These are phyloP conservation scores for Leptopilina syphax DNA, from an alignment of 2,888 invertebrate species.

Conservation along the genomic window DNA sequence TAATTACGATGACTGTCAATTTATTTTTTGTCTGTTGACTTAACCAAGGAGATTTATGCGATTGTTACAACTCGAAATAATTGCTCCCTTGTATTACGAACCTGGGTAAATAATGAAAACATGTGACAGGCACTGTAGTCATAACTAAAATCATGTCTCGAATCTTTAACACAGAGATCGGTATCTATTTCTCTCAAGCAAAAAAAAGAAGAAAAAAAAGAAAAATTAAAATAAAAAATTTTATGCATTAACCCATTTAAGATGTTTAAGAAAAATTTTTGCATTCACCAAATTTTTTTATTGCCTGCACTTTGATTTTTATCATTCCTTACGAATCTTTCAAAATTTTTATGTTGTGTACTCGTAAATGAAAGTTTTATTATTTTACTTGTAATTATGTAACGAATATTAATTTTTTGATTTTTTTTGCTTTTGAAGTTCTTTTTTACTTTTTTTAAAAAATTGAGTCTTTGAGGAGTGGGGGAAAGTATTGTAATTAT, in stretches of 20 bases:
- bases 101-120: slow-evolving; percentile 33
- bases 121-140: slow-evolving; percentile 41
- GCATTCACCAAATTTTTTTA: background rate
- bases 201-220: background rate
- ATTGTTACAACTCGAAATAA: slow-evolving; percentile 43
- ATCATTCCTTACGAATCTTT: too few relatives aligned
- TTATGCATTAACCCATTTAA: background rate
- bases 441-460: too few relatives aligned
- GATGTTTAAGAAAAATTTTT: background rate
- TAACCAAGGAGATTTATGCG: slow-evolving; percentile 10
- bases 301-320: background rate
- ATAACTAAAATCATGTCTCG: slow-evolving; percentile 34
- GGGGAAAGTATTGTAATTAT: too few relatives aligned
- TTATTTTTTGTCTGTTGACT: background rate
- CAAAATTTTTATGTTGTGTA: too few relatives aligned
- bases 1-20: slow-evolving; percentile 49
- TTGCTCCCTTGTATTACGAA: slow-evolving; percentile 30
- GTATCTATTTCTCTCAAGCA: slow-evolving; percentile 8
- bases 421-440: too few relatives aligned
- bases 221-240: background rate
- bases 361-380: too few relatives aligned
- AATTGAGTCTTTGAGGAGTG: too few relatives aligned
- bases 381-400: too few relatives aligned
- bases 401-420: too few relatives aligned
- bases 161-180: background rate